Conservation (phyloP, 1,140 invertebrate genomes). For the Leguminivora glycinivorella region DNA sequence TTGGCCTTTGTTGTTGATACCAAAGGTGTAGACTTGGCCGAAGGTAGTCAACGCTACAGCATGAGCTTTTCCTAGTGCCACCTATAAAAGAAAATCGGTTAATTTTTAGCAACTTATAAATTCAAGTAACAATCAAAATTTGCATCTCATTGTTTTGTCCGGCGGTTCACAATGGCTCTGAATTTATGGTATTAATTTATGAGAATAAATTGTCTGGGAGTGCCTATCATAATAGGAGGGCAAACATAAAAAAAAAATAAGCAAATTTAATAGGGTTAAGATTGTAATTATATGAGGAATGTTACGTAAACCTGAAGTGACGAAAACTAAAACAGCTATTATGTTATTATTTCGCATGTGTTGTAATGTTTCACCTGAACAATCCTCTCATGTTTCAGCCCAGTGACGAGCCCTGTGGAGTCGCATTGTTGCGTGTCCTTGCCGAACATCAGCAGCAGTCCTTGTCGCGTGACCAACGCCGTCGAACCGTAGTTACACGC, state of each 20-base stretch:
- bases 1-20: constrained; percentile 98
- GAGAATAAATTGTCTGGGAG: no score
- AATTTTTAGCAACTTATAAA: no score
- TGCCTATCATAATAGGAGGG: no score
- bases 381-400: constrained; percentile 90
- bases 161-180: no score
- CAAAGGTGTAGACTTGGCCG: constrained; percentile 96
- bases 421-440: constrained; percentile 96
- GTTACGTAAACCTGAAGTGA: no score
- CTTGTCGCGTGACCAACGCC: constrained; percentile 93
- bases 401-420: constrained; percentile 83
- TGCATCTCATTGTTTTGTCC: no score
- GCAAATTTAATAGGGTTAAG: no score
- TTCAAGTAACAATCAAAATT: no score
- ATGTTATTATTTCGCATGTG: not conserved
- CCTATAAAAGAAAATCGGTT: constrained; percentile 65
- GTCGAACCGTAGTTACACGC: constrained; percentile 97
- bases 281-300: no score
- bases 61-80: constrained; percentile 97
- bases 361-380: constrained; percentile 68
- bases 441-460: constrained; percentile 95
- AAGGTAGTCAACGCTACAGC: constrained; percentile 92
- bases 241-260: no score
- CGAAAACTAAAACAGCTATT: no score
- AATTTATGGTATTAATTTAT: no score